Base-by-base conservation (phyloP, 1,140 invertebrate species). In the Sinella curviseta region DNA sequence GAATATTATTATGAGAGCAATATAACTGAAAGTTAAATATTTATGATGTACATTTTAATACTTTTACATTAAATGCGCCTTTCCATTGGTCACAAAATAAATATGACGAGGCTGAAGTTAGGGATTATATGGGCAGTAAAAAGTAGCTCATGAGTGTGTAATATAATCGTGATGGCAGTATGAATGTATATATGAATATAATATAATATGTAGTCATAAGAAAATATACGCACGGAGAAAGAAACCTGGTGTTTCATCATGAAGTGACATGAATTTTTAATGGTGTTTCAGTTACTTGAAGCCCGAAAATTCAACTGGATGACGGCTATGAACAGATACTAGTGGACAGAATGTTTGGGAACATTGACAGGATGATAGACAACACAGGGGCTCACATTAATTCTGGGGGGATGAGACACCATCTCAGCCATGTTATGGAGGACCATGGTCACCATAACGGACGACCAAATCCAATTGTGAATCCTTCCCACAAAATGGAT, bases 281-380 rank as follows among this genome's bases (percentile, higher is more conserved):
- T 48, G 34, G 26, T 75, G 26, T 75, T 48, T 79, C 34, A 77
- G 79, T 55, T 86, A 87, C 85, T 91, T 91, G 86, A 92, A 92
- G 84, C 89, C 92, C 84, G 93, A 94, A 87, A 91, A 90, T 48
- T 82, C 90, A 93, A 75, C 14, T 30, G 85, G 93, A 95, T 89
- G 93, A 95, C 88, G 93, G 93, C 81, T 94, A 94, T 88, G 93
- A 95, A 88, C 94, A 93, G 81, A 92, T 92, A 88, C 93, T 92
- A 84, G 93, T 93, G 86, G 91, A 93, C 86, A 91, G 92, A 84
- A 87, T 92, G 85, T 77, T 80, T 28, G 74, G 77, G 39, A 80
- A 70, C 30, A 70, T 70, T 70, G 65, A 70, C 65, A 70, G 65
- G 24, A 70, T 70, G 65, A 70, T 70, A 31, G 65, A 70, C 65